phyloP scores from a whole-genome alignment of 2,888 invertebrate genomes.

The Microctonus aethiopoides region DNA sequence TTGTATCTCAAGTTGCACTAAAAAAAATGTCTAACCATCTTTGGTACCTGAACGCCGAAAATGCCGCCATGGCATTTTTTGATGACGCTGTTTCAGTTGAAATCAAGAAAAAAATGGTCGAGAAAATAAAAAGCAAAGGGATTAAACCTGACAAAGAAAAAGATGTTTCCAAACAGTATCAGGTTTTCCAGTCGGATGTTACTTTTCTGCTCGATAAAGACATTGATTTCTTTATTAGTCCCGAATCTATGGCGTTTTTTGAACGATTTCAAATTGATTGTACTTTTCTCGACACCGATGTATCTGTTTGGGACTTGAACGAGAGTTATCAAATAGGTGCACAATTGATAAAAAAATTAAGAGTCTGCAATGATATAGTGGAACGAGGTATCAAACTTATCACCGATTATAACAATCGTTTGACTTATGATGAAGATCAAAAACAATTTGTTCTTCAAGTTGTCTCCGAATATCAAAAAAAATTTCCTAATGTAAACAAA shows the following conservation, averaged over 20 bases:
- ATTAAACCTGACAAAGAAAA: no score
- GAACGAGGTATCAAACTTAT: conserved; percentile 31
- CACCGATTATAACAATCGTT: conserved; percentile 24
- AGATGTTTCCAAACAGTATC: no score
- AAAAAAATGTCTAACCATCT: conserved; percentile 30
- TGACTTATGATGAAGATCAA: conserved; percentile 29
- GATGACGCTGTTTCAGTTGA: conserved; percentile 20
- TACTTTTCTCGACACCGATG: conserved; percentile 27
- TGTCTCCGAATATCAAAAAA: conserved; percentile 11
- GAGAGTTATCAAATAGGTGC: conserved; percentile 14
- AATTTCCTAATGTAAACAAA: no score
- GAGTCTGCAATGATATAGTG: conserved; percentile 28
- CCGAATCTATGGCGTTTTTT: conserved; percentile 24
- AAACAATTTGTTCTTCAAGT: conserved; percentile 24
- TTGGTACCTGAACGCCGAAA: conserved; percentile 35
- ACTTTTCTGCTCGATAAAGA: conserved; percentile 15
- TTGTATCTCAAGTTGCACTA: conserved; percentile 28
- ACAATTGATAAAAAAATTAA: conserved; percentile 5
- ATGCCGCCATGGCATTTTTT: conserved; percentile 33
- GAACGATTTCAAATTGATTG: conserved; percentile 19
- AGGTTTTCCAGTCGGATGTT: no score
- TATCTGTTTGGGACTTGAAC: conserved; percentile 16
- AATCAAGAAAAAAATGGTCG: conserved; percentile 27
- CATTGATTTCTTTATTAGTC: conserved; percentile 19
- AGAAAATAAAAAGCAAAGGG: no score